Evolutionary conservation across 2,113 vertebrate species (phyloP).

Genomic region (Leucoraja erinaceus): DNA sequence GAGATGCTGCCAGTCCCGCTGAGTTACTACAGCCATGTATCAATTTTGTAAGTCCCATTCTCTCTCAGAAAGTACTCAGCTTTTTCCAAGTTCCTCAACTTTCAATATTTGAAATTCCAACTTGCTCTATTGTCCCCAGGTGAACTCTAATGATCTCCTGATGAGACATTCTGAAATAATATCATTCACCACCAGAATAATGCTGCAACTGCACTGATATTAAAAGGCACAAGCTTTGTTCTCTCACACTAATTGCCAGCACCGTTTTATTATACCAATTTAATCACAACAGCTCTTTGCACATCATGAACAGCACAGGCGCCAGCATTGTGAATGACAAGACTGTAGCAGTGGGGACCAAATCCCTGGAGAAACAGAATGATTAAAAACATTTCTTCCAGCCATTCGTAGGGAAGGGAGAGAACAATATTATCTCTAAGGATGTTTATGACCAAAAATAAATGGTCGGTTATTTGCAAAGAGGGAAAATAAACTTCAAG

Average conservation of each 20-base stretch:
- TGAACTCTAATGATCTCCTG: not conserved
- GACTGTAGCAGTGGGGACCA: too few species aligned
- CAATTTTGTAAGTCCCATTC: not conserved
- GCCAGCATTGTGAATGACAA: conserved; percentile 3
- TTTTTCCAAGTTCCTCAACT: not conserved
- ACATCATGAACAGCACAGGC: not conserved
- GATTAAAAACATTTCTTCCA: not conserved
- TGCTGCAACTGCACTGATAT: not conserved
- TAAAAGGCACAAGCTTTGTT: not conserved
- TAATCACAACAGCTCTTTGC: not conserved
- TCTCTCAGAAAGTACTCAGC: not conserved
- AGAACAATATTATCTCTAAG: not conserved
- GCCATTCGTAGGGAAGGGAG: not conserved
- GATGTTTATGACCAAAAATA: not conserved
- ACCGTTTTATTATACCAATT: not conserved
- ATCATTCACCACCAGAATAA: not conserved
- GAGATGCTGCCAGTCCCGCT: too few species aligned
- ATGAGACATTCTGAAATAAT: not conserved
- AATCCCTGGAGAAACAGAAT: not conserved
- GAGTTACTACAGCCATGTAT: not conserved
- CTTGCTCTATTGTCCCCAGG: not conserved
- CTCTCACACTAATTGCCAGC: not conserved
- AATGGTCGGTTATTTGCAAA: not conserved
- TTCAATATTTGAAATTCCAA: not conserved
- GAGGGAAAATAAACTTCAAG: not conserved